These are phyloP conservation scores for Pluvialis apricaria DNA, from an alignment of 2,113 vertebrate species.

Conservation along the genomic window DNA sequence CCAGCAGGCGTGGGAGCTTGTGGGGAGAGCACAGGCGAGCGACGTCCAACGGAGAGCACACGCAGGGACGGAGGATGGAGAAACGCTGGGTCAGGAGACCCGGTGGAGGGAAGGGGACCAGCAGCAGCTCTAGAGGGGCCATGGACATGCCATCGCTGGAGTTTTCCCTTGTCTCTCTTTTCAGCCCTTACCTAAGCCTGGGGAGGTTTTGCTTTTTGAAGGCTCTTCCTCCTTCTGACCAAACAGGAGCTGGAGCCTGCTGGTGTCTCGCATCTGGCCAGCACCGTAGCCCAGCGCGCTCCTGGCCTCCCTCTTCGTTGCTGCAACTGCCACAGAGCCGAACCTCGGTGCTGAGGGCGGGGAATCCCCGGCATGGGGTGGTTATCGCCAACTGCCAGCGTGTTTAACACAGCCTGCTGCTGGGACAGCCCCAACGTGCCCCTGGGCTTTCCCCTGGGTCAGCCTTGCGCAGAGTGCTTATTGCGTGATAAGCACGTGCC, in stretches of 20 bases:
- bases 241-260: background rate
- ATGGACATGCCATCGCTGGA: accelerated
- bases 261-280: background rate
- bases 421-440: accelerated
- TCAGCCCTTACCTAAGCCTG: background rate
- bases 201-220: background rate
- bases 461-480: background rate
- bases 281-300: accelerated
- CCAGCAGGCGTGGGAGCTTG: background rate
- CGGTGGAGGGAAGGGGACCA: accelerated
- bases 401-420: background rate
- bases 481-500: accelerated
- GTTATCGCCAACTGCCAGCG: background rate
- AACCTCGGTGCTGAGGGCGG: background rate
- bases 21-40: background rate
- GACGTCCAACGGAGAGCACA: background rate
- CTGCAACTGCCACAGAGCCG: background rate
- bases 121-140: background rate
- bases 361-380: background rate
- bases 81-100: background rate
- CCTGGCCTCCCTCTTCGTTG: background rate
- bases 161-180: background rate
- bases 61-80: background rate
- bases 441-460: background rate
- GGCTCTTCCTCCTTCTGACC: background rate